Evolutionary conservation across 1,140 invertebrate genomes (phyloP), one percentile per base, ranked within the genome.

Genomic region (Habropoda laboriosa): DNA sequence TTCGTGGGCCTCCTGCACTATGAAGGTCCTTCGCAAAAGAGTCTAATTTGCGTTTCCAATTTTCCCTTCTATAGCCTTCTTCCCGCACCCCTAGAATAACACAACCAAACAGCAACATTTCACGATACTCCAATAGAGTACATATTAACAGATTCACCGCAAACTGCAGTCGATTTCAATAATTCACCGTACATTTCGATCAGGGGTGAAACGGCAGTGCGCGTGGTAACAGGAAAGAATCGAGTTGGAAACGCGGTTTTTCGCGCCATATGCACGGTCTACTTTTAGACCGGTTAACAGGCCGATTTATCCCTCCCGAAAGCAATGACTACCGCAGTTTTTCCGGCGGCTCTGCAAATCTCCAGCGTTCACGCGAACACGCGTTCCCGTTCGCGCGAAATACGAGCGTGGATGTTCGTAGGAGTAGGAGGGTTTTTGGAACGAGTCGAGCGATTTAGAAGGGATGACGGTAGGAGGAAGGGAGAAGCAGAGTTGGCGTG

Each of bases 241-340:
- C 45, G 73, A 35, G 21, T 53, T 13, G 53, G 30, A 27, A 61
- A 55, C 68, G 68, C 45, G 58, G 32, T 61, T 72, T 79, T 42
- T 47, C 45, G 68, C 68, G 58, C 57, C 47, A 45, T 70, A 72
- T 49, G 66, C 58, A 81, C 49, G 57, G 7, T 74, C 57, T 66
- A 73, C 75, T 55, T 71, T 72, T 47, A 58, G 60, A 32, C 63
- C 40, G 42, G 76, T 87, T 83, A 80, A 82, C 72, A 85, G 57
- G 35, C 63, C 61, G 80, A 79, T 82, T 82, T 85, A 82, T 86
- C 66, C 35, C 35, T n/a, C 35, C 51, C 24, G 61, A 73, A 85
- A 80, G 67, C 83, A 88, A 83, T 66, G 74, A 81, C 66, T 68
- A 73, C 75, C 58, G 58, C 58, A 70, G 68, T 87, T 87, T 85